Conservation (phyloP, 2,113 vertebrate genomes). For the Malurus melanocephalus region DNA sequence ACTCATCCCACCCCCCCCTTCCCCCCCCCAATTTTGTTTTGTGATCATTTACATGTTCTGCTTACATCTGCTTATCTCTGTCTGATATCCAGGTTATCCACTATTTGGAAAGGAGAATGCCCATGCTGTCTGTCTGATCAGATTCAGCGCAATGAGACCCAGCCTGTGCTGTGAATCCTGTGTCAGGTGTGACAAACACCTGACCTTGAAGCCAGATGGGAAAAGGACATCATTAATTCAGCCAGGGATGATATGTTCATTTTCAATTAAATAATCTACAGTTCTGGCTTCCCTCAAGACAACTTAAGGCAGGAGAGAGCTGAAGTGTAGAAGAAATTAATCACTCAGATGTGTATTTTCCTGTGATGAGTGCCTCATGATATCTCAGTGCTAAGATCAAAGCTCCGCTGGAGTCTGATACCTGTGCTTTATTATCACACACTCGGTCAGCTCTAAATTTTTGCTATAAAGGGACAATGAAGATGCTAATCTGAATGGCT, state of each 20-base stretch:
- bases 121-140: neutral
- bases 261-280: neutral
- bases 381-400: neutral
- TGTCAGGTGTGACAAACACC: neutral
- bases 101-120: neutral
- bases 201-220: neutral
- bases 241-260: neutral
- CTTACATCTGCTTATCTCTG: neutral
- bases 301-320: neutral
- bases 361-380: neutral
- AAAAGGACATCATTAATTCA: neutral
- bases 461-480: neutral
- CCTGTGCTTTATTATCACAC: neutral
- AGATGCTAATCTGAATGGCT: neutral
- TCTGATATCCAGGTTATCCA: neutral
- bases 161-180: neutral
- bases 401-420: rapidly evolving
- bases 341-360: neutral
- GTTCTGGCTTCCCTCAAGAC: neutral
- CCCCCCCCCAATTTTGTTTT: neutral
- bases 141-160: neutral
- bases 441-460: neutral
- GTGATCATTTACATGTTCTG: neutral
- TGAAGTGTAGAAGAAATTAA: neutral
- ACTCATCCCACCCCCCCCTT: too few species aligned